Evolutionary conservation across 2,797 vertebrate genomes (phyloP).

Genomic region (Pipistrellus kuhlii): DNA sequence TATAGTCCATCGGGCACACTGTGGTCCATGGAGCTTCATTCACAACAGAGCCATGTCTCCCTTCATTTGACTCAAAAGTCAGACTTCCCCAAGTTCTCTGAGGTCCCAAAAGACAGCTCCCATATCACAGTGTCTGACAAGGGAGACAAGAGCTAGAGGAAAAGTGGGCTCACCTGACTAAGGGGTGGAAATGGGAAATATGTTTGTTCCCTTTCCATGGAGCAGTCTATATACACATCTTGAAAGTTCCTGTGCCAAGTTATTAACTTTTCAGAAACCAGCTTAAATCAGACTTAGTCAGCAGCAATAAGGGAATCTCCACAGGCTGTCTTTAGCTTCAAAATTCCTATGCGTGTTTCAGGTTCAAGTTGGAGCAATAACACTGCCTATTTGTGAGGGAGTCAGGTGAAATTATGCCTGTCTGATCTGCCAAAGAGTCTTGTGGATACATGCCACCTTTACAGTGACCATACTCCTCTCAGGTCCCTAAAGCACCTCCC

Average conservation of each 20-base stretch:
- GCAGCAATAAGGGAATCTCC: background rate
- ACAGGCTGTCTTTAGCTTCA: background rate
- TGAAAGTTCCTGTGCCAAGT: background rate
- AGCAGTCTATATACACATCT: background rate
- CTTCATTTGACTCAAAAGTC: background rate
- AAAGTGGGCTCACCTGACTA: background rate
- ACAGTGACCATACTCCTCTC: rapidly evolving
- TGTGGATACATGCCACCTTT: background rate
- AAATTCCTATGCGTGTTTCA: background rate
- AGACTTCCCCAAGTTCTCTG: background rate
- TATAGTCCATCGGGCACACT: rapidly evolving
- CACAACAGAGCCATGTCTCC: background rate
- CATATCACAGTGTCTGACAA: background rate
- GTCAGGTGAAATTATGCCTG: background rate
- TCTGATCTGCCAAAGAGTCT: background rate
- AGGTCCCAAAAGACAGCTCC: background rate
- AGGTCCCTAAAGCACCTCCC: background rate
- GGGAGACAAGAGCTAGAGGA: background rate
- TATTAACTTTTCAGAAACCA: background rate
- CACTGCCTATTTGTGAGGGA: background rate
- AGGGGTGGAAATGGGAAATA: background rate
- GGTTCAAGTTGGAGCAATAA: background rate
- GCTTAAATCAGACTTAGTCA: background rate
- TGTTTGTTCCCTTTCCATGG: background rate
- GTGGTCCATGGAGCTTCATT: background rate